Base-by-base conservation (phyloP, 2,888 invertebrate species). In the Notodonta dromedarius region DNA sequence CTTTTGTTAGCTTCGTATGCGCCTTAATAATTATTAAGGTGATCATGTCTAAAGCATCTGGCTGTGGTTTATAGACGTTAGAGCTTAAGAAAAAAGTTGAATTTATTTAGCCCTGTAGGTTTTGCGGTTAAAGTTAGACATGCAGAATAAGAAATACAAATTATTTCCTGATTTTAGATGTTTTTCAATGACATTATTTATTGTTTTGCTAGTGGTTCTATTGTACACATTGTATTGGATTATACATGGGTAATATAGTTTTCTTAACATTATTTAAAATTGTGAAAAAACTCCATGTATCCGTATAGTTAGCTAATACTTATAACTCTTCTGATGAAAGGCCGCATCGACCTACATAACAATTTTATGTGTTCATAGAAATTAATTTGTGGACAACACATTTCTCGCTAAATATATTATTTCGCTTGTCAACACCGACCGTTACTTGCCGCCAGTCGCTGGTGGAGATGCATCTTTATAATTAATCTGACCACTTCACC, bases 401-500 rank as follows among this genome's bases (percentile, higher is more conserved):
- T 75, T 80, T 81, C 76, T 71, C 72, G 77, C 74, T 80, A 80
- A 79, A 76, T 73, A 73, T 65, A 73, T 80, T 79, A 79, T 78
- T 79, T 78, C 79, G 76, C 76, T 77, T 80, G 82, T 74, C 78
- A 82, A 78, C 72, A 76, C 39, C 77, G 79, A 86, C 85, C 83
- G 85, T 85, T 85, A 88, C 73, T 64, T 67, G 65, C 73, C 77
- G 83, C 83, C 83, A 77, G 84, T 83, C 78, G 77, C 82, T 80
- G 74, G 71, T 70, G 65, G 73, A 87, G 89, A 88, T 88, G 82
- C 88, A 92, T 92, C 91, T 85, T 74, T 74, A 84, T 84, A 85
- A 91, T 91, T 91, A 90, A 91, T 92, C 88, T 87, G 77, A 72
- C 73, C 78, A 80, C 84, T 84, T 84, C 83, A 78, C 81, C 72